Evolutionary conservation across 1,140 invertebrate species (phyloP).

Genomic region (Heliconius hewitsoni): DNA sequence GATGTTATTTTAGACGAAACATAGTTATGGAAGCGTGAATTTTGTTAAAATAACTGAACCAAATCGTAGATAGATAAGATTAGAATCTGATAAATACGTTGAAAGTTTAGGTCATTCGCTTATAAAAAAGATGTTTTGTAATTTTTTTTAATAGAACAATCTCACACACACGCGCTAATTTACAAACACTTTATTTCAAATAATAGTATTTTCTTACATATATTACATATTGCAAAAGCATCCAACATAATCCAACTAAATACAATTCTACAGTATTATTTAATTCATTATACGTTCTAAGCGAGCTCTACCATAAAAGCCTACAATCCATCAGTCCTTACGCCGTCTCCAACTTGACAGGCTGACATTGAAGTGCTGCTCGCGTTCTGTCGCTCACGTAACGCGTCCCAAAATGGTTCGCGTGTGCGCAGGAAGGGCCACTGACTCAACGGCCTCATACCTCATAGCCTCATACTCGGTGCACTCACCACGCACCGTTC

Average conservation of each 20-base stretch:
- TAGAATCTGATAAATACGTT: neutral
- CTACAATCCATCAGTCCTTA: conserved; percentile 14
- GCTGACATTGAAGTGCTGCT: conserved; percentile 57
- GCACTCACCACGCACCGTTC: conserved; percentile 53
- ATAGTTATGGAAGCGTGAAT: neutral
- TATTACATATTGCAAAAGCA: neutral
- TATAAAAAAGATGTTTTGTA: neutral
- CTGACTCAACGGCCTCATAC: conserved; percentile 65
- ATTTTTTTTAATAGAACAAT: too few relatives aligned
- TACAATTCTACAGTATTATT: neutral
- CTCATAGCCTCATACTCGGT: neutral
- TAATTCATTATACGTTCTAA: neutral
- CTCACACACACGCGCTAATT: too few relatives aligned
- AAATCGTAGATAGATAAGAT: neutral
- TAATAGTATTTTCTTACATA: too few relatives aligned
- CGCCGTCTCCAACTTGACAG: conserved; percentile 26
- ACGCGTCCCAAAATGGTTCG: conserved; percentile 60
- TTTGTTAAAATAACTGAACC: conserved; percentile 1
- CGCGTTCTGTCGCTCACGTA: conserved; percentile 63
- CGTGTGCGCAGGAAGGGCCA: conserved; percentile 58
- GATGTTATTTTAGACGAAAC: neutral
- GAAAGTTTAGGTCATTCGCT: neutral
- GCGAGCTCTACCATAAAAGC: conserved; percentile 1
- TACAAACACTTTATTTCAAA: too few relatives aligned
- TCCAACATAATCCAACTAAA: neutral